phyloP scores from a whole-genome alignment of 1,140 invertebrate species.

The Nasonia longicornis region DNA sequence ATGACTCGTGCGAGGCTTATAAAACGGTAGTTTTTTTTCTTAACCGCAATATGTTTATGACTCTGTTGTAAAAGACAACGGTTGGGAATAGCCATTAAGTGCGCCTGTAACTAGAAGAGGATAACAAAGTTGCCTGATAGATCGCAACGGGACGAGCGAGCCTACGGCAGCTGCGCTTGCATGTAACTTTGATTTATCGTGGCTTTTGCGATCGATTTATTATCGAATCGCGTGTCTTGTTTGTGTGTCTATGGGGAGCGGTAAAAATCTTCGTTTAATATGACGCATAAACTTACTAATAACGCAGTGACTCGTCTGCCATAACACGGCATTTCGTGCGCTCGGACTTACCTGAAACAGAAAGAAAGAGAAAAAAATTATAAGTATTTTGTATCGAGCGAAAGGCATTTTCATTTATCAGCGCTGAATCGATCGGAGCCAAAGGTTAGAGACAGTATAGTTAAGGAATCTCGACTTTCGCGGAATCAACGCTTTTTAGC shows the following conservation, averaged over 20 bases:
- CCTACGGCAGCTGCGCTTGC: background rate
- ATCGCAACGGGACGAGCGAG: background rate
- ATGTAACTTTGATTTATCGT: background rate
- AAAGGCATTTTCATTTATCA: too few species aligned
- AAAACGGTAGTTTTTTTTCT: background rate
- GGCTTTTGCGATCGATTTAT: background rate
- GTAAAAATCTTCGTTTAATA: too few species aligned
- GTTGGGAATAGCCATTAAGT: background rate
- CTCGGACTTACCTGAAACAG: constrained; percentile 15
- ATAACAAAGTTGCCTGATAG: constrained; percentile 1
- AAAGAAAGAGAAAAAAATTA: background rate
- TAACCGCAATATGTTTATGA: background rate
- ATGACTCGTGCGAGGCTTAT: background rate
- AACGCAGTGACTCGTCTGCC: too few species aligned
- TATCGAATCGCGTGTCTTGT: background rate
- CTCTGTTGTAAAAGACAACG: background rate
- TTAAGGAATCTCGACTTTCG: too few species aligned
- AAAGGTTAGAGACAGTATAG: too few species aligned
- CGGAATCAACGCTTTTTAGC: too few species aligned
- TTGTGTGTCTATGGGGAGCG: background rate
- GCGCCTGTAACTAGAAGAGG: background rate
- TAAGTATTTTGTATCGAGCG: background rate
- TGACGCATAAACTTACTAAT: too few species aligned
- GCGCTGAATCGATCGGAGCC: too few species aligned
- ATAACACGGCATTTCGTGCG: too few species aligned